Conservation (phyloP, 2,888 invertebrate species). For the Papilio demoleus region DNA sequence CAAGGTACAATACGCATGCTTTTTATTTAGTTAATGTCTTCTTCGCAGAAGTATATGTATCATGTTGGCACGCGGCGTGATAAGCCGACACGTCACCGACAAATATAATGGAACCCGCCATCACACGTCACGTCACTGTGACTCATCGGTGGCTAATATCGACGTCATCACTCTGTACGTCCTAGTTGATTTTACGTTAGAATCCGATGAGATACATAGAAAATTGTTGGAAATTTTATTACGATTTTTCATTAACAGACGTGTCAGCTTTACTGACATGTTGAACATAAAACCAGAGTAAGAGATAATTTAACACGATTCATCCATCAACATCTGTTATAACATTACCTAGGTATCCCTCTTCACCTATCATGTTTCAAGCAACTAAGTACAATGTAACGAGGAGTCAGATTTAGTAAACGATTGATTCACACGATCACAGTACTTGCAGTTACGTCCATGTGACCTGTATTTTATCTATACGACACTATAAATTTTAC, state of each 20-base stretch:
- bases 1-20: background rate
- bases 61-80: slow-evolving; percentile 1
- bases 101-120: background rate
- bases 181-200: too few relatives aligned
- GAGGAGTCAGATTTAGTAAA: background rate
- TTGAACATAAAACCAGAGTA: background rate
- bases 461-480: background rate
- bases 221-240: too few relatives aligned
- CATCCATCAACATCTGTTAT: background rate
- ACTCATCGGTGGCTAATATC: too few relatives aligned
- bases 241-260: too few relatives aligned
- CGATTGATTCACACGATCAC: background rate
- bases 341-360: background rate
- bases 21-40: background rate
- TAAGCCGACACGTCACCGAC: slow-evolving; percentile 12
- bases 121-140: background rate
- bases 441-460: background rate
- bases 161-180: too few relatives aligned
- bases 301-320: background rate
- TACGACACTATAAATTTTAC: background rate
- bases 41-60: background rate
- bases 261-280: background rate
- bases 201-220: too few relatives aligned
- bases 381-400: background rate
- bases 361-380: background rate